Conservation (phyloP, 2,113 vertebrate genomes). For the Danionella cerebrum region DNA sequence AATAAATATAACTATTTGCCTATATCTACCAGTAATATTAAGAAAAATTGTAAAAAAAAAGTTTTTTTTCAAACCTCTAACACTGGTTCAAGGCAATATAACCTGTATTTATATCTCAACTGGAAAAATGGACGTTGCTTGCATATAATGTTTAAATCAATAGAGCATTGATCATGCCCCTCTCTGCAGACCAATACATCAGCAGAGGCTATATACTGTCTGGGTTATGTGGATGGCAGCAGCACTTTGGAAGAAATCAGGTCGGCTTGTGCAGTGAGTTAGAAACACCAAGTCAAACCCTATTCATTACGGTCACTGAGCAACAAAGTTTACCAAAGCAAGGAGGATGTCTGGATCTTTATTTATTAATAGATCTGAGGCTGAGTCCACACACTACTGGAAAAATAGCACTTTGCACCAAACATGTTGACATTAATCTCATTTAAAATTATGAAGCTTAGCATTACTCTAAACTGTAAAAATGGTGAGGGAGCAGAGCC, state of each 20-base stretch:
- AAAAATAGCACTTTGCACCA: slow-evolving; percentile 2
- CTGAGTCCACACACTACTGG: not conserved
- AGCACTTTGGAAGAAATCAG: slow-evolving; percentile 35
- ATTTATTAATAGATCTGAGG: slow-evolving; percentile 24
- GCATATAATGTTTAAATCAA: slow-evolving; percentile 17
- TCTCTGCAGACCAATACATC: slow-evolving; percentile 13
- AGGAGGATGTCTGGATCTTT: slow-evolving; percentile 6
- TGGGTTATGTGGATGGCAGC: not conserved
- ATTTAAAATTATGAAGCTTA: too few species aligned
- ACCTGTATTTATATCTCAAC: not conserved
- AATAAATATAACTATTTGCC: too few species aligned
- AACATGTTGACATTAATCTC: too few species aligned
- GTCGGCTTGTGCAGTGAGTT: slow-evolving; percentile 46
- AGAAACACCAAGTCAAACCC: slow-evolving; percentile 45
- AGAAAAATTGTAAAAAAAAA: not conserved
- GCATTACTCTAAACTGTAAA: not conserved
- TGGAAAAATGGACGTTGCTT: not conserved
- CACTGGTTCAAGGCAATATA: not conserved
- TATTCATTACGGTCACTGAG: slow-evolving; percentile 50
- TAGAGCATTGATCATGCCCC: not conserved
- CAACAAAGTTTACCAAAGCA: slow-evolving; percentile 1
- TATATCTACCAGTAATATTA: too few species aligned
- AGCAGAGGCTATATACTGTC: not conserved
- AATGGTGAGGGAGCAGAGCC: not conserved
- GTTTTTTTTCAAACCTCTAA: not conserved